Percentiles rank a stretch among this genome's conserved stretches.
phyloP scores from a whole-genome alignment of 2,888 invertebrate species.

The Abscondita cerata region DNA sequence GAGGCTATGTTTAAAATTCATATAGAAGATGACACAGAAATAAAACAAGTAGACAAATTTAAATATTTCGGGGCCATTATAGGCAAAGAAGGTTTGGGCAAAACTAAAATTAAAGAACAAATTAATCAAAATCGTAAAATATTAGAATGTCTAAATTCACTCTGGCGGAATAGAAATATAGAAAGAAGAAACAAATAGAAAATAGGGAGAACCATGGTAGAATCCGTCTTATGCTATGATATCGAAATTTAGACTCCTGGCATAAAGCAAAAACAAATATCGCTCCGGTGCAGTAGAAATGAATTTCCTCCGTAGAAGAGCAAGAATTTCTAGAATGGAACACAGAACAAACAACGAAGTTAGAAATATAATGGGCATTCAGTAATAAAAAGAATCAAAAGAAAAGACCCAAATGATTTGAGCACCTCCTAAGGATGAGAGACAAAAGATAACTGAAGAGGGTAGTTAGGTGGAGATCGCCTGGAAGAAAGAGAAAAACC shows the following conservation, averaged over 20 bases:
- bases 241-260: conserved; percentile 3
- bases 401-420: too few species aligned
- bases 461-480: too few species aligned
- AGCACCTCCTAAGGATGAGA: too few species aligned
- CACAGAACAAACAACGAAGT: too few species aligned
- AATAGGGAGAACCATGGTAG: conserved; percentile 1
- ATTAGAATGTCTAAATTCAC: background rate
- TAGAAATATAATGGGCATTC: too few species aligned
- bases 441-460: too few species aligned
- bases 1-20: background rate
- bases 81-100: background rate
- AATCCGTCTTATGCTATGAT: background rate
- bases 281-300: too few species aligned
- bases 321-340: too few species aligned
- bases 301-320: too few species aligned
- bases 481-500: too few species aligned
- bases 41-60: conserved; percentile 11
- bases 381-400: too few species aligned
- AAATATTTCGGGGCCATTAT: conserved; percentile 6
- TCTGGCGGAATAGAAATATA: conserved; percentile 14
- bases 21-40: background rate
- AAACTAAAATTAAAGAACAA: conserved; percentile 10
- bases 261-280: too few species aligned
- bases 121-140: conserved; percentile 4
- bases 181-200: background rate